Conservation (phyloP, 2,797 vertebrate genomes). For the Propithecus perrieri region DNA sequence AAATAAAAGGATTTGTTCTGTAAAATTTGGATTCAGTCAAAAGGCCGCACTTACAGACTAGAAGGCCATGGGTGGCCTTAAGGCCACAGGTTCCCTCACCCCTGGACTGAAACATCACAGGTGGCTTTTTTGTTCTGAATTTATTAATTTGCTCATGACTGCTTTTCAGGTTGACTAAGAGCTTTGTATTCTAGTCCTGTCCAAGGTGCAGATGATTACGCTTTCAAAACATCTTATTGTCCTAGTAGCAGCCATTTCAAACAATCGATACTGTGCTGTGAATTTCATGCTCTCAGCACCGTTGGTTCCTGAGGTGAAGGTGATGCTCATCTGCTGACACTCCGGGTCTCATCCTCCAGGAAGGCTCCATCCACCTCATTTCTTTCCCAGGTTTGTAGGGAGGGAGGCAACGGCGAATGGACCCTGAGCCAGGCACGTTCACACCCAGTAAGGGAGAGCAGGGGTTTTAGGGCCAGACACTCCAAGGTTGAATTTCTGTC, state of each 20-base stretch:
- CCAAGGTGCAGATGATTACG: slow-evolving; percentile 39
- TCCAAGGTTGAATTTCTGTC: not conserved
- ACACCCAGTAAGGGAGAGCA: not conserved
- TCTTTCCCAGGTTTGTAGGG: not conserved
- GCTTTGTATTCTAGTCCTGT: slow-evolving; percentile 58
- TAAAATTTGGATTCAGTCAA: too few relatives aligned
- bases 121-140: not conserved
- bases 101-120: not conserved
- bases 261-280: not conserved
- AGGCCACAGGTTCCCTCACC: too few relatives aligned
- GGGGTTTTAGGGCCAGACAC: not conserved
- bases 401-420: not conserved
- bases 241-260: slow-evolving; percentile 15
- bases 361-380: not conserved
- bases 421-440: not conserved
- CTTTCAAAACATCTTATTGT: slow-evolving; percentile 40
- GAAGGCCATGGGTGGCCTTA: too few relatives aligned
- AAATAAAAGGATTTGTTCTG: too few relatives aligned
- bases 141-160: slow-evolving; percentile 43
- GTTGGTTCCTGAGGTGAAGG: not conserved
- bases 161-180: slow-evolving; percentile 52
- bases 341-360: not conserved
- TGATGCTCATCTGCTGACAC: not conserved
- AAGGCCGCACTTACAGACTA: too few relatives aligned
- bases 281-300: not conserved